phyloP scores from a whole-genome alignment of 1,140 invertebrate genomes.

The Globodera ellingtonae region DNA sequence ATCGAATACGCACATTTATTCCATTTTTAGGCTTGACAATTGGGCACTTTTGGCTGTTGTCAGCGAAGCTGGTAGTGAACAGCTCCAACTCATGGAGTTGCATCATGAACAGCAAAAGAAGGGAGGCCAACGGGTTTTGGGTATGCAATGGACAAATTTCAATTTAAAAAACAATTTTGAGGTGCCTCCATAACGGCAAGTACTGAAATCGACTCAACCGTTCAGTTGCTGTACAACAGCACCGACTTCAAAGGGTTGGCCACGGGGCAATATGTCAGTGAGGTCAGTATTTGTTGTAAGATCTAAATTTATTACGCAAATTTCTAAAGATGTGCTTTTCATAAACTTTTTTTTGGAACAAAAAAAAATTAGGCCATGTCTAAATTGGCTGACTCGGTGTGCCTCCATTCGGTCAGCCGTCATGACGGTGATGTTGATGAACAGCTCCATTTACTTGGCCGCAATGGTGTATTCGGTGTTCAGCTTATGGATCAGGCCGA shows the following conservation, averaged over 20 bases:
- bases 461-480: conserved; percentile 78
- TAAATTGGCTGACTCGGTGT: conserved; percentile 78
- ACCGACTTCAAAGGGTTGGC: conserved; percentile 70
- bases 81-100: conserved; percentile 29
- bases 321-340: too few relatives aligned
- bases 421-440: conserved; percentile 72
- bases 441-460: conserved; percentile 78
- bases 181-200: background rate
- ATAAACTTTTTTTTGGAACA: background rate
- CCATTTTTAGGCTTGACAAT: conserved; percentile 15
- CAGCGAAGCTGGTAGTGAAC: conserved; percentile 10
- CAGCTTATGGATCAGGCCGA: conserved; percentile 82
- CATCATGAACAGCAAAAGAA: conserved; percentile 11
- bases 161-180: background rate
- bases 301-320: too few relatives aligned
- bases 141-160: background rate
- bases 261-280: conserved; percentile 77
- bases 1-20: background rate
- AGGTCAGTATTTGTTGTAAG: too few relatives aligned
- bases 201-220: conserved; percentile 68
- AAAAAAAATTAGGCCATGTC: conserved; percentile 74
- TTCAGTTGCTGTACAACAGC: conserved; percentile 71
- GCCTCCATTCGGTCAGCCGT: conserved; percentile 83
- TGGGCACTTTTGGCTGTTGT: conserved; percentile 6
- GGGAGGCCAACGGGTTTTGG: background rate